Base-by-base conservation (phyloP, 2,888 invertebrate genomes). In the Notocelia uddmanniana region DNA sequence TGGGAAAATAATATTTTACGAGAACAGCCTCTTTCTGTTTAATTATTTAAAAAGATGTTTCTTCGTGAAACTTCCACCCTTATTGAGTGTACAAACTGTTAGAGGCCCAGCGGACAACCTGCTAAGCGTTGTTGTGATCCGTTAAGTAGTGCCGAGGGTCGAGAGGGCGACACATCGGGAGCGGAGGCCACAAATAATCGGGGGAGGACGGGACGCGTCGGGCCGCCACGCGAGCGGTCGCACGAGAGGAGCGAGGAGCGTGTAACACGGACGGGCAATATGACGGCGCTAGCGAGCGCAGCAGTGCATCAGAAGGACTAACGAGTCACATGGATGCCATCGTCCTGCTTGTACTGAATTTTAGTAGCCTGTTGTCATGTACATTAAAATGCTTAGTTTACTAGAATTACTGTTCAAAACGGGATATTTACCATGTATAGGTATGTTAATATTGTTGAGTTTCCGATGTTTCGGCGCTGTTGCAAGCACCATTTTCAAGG, bases 151-250 rank as follows among this genome's bases (percentile, higher is more conserved):
- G 50, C 23, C 23, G 13, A 34, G 69, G 54, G 37, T 41, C 48
- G 59, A 26, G 31, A 11, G 50, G 68, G 63, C 69, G 58, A 37
- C 68, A 50, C 37, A 13, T 13, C 2, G 37, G 37, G 37, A 9
- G 37, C 37, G 37, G 37, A 2, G 9, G 2, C 1, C 37, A 37
- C 11, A 37, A 3, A n/a, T n/a, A n/a, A n/a, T n/a, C 2, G 3
- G 37, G 37, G 37, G 37, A 37, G 37, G 31, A 31, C 31, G 31
- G 31, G 26, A 3, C 37, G 0, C 2, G 37, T 13, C 37, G 37
- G 37, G 41, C 15, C 41, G 1, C 41, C 5, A 3, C 15, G 15
- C 15, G 41, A 6, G 41, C 41, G n/a, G 13, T 5, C n/a, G 6
- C 45, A 5, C 15, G 3, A 15, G 1, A n/a, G 41, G n/a, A 45